These are phyloP conservation scores for Morus bassanus DNA, from an alignment of 2,797 vertebrate genomes.

Conservation along the genomic window DNA sequence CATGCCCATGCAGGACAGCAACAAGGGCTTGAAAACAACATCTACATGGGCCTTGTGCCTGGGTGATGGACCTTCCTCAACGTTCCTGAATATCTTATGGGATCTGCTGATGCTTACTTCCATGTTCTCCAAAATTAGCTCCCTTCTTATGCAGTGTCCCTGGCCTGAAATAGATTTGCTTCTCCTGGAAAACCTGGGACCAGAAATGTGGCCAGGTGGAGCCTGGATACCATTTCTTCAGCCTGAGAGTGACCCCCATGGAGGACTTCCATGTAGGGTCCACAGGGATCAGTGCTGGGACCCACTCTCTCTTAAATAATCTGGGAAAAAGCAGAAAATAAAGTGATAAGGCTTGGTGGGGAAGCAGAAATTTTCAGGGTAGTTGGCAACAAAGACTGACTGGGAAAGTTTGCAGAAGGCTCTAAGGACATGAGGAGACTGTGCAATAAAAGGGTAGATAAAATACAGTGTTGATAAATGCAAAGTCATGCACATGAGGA, in stretches of 20 bases:
- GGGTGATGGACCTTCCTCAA: not conserved
- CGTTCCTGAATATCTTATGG: not conserved
- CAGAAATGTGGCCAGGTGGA: rapidly evolving
- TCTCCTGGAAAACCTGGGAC: not conserved
- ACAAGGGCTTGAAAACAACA: not conserved
- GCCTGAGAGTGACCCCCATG: not conserved
- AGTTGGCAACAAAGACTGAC: not conserved
- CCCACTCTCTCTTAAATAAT: not conserved
- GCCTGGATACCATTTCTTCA: not conserved
- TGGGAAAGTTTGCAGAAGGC: not conserved
- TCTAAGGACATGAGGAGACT: not conserved
- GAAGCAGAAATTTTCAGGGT: not conserved
- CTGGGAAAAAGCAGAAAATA: not conserved
- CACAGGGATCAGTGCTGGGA: not conserved
- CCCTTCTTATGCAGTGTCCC: not conserved
- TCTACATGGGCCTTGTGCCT: not conserved
- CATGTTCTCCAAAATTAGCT: rapidly evolving
- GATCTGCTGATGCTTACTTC: not conserved
- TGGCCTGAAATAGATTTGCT: not conserved
- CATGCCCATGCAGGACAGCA: not conserved
- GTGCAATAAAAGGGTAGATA: not conserved
- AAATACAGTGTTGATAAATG: slow-evolving; percentile 23
- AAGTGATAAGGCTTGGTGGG: rapidly evolving
- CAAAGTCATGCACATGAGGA: slow-evolving; percentile 32
- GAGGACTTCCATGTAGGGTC: not conserved